Percentiles rank a stretch among this genome's conserved stretches.
These are phyloP conservation scores for Haliaeetus leucogaster DNA, from an alignment of 2,113 vertebrate genomes.

Conservation along the genomic window DNA sequence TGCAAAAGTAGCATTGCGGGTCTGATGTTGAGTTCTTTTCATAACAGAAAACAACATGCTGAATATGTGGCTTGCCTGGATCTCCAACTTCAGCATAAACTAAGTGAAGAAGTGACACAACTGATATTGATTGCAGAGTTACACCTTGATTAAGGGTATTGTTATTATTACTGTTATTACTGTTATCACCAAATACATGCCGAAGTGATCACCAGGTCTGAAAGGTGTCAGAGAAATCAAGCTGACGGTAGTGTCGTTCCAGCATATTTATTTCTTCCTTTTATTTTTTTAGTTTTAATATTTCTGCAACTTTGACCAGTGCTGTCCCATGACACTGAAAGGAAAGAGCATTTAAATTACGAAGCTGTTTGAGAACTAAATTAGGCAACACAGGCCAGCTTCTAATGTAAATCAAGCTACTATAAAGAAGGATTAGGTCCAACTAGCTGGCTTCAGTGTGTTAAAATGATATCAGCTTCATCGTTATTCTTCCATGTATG, in stretches of 20 bases:
- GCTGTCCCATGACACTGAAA: background rate
- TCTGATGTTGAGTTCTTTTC: background rate
- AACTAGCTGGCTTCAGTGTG: slow-evolving; percentile 64
- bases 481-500: slow-evolving; percentile 41
- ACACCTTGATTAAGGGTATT: background rate
- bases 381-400: slow-evolving; percentile 50
- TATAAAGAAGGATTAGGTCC: slow-evolving; percentile 64
- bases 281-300: background rate
- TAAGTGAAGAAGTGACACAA: background rate
- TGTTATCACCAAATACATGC: background rate
- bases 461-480: slow-evolving; percentile 65
- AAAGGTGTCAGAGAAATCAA: background rate
- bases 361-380: slow-evolving; percentile 44
- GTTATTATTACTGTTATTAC: background rate
- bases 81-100: background rate
- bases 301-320: background rate
- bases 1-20: background rate
- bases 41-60: slow-evolving; percentile 31
- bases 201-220: background rate
- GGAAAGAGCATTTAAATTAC: background rate
- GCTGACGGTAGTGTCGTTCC: background rate
- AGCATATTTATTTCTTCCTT: background rate
- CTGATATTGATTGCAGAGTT: background rate
- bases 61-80: slow-evolving; percentile 3
- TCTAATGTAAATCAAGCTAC: slow-evolving; percentile 65